These are phyloP conservation scores for Lamprotornis superbus DNA, from an alignment of 2,113 vertebrate species.

Conservation along the genomic window DNA sequence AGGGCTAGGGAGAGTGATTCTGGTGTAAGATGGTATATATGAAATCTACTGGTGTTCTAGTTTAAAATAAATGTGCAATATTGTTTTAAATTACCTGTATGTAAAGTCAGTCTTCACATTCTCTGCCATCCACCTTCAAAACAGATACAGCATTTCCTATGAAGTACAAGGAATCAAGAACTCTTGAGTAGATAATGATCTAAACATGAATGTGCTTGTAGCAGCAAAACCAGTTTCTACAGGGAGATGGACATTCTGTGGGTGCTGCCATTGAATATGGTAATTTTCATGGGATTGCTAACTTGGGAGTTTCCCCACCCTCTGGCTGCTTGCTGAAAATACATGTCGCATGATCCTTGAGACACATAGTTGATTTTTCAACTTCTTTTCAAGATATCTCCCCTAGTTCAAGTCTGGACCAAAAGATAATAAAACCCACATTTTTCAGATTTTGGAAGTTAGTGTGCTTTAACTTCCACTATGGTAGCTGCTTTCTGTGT, in stretches of 20 bases:
- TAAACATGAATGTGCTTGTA: slow-evolving; percentile 39
- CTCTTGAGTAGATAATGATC: slow-evolving; percentile 23
- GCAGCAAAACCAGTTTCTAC: slow-evolving; percentile 47
- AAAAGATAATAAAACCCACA: background rate
- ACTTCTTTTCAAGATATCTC: background rate
- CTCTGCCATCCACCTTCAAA: background rate
- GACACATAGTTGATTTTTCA: background rate
- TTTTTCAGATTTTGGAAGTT: background rate
- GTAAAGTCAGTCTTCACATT: background rate
- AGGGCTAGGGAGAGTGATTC: background rate
- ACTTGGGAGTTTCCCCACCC: background rate
- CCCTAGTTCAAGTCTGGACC: background rate
- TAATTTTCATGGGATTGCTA: background rate
- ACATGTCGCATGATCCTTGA: background rate
- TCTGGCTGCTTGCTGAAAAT: background rate
- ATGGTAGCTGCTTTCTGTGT: background rate
- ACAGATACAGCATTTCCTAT: background rate
- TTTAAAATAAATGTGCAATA: background rate
- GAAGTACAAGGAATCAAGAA: background rate
- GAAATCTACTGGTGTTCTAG: background rate
- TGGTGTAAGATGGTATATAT: background rate
- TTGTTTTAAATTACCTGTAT: background rate
- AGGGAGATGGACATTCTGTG: background rate
- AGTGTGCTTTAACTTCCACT: background rate
- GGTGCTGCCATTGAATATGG: background rate